phyloP scores from a whole-genome alignment of 2,797 vertebrate species.

The Fistularia commersonii region DNA sequence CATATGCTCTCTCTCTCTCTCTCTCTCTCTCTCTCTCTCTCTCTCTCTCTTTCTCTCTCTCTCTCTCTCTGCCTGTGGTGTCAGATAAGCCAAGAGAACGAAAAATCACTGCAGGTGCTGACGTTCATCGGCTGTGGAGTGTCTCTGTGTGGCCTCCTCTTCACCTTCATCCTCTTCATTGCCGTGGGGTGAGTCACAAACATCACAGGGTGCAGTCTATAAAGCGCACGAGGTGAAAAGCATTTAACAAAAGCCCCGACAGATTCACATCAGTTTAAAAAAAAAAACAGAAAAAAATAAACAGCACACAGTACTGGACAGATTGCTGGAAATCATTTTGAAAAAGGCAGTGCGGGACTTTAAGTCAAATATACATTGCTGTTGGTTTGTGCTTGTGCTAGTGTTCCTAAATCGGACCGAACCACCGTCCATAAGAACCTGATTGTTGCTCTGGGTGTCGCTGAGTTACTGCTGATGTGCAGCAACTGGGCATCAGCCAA shows the following conservation, averaged over 20 bases:
- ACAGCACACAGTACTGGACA: slow-evolving; percentile 1
- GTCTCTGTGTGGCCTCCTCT: slow-evolving; percentile 85
- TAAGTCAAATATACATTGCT: slow-evolving; percentile 2
- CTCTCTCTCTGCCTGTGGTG: slow-evolving; percentile 13
- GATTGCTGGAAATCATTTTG: slow-evolving; percentile 9
- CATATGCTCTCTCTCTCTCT: slow-evolving; percentile 2
- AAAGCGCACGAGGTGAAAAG: slow-evolving; percentile 57
- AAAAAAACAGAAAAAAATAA: slow-evolving; percentile 15
- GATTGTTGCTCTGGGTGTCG: slow-evolving; percentile 81
- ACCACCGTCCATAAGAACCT: slow-evolving; percentile 92
- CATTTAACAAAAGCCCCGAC: slow-evolving; percentile 46
- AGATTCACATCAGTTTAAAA: slow-evolving; percentile 40
- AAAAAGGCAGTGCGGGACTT: slow-evolving; percentile 4
- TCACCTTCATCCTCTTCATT: slow-evolving; percentile 88
- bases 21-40: slow-evolving; percentile 1
- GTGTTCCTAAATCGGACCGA: slow-evolving; percentile 85
- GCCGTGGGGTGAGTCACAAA: slow-evolving; percentile 82
- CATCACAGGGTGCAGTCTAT: slow-evolving; percentile 40
- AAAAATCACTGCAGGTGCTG: slow-evolving; percentile 82
- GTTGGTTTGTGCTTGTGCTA: slow-evolving; percentile 31
- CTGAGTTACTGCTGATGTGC: slow-evolving; percentile 86
- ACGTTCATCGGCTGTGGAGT: slow-evolving; percentile 89
- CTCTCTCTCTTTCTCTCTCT: slow-evolving; percentile 5
- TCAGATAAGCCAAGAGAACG: slow-evolving; percentile 80
- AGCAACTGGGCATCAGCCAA: slow-evolving; percentile 81